Percentiles rank a stretch among this genome's conserved stretches.
Evolutionary conservation across 2,797 vertebrate genomes (phyloP).

Genomic region (Artibeus jamaicensis): DNA sequence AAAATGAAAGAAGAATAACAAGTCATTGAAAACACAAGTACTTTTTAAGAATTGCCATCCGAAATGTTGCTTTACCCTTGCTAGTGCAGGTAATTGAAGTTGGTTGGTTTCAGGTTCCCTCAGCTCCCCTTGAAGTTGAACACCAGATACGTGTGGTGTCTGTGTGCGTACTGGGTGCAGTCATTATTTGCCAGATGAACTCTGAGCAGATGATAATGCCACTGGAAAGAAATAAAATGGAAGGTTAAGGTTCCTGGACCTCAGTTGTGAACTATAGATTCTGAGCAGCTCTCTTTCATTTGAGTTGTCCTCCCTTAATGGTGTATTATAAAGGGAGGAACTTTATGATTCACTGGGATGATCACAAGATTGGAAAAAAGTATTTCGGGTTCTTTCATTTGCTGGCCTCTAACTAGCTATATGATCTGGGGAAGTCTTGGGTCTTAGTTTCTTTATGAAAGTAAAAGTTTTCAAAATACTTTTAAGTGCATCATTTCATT

Average conservation of each 20-base stretch:
- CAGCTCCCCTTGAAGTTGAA: neutral
- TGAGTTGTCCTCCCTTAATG: neutral
- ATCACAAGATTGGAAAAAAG: neutral
- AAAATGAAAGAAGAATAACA: neutral
- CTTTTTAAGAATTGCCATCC: neutral
- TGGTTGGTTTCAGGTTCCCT: slow-evolving; percentile 22
- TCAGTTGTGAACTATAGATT: neutral
- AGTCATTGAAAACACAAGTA: slow-evolving; percentile 20
- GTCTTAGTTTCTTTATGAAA: slow-evolving; percentile 1
- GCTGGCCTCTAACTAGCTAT: neutral
- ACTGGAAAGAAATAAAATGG: neutral
- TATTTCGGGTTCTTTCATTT: neutral
- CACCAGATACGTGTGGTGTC: neutral
- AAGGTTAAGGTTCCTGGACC: neutral
- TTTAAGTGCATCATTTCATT: neutral
- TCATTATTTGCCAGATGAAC: neutral
- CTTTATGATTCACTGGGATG: slow-evolving; percentile 2
- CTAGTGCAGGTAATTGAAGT: neutral
- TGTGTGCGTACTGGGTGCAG: neutral
- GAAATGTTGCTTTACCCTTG: neutral
- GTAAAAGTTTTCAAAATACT: slow-evolving; percentile 14
- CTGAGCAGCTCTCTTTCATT: neutral
- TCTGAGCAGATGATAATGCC: neutral
- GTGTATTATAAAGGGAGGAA: neutral
- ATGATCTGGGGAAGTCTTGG: neutral